Evolutionary conservation across 2,113 vertebrate species (phyloP), one percentile per base, ranked within the genome.

Genomic region (Oncorhynchus masou): DNA sequence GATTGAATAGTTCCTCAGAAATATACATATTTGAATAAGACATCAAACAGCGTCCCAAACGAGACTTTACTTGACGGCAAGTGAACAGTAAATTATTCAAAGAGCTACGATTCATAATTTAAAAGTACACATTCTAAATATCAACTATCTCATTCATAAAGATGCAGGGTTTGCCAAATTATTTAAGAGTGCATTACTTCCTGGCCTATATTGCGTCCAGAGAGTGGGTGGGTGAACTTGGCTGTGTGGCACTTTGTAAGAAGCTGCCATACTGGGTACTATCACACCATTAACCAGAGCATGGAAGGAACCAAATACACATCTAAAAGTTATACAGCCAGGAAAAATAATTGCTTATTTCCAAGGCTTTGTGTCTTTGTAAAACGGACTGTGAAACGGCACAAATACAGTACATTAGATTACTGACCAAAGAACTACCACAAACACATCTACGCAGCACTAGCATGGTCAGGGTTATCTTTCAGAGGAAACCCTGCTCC

Each of bases 61-160:
- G 6, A 15, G 67, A 31, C n/a, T 59, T 68, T 48, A 75, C 66
- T 80, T 64, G 45, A 70, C 68, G 54, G 76, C 24, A 59, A 76
- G 45, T 49, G 49, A n/a, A 75, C 16, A 19, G 19, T 76, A 59
- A 74, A 81, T 74, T 71, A 79, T 77, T 74, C 65, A 82, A 75
- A 74, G 19, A 20, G 15, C 25, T 51, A 15, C 29, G 24, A 60
- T 79, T 27, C 34, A 79, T 79, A 49, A 79, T 79, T 79, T 51
- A 70, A 8, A 67, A 74, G 68, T 74, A 39, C 68, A 54, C 27
- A 67, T 71, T 79, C 25, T 20, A 69, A 22, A 45, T 75, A 49
- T 60, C 45, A 25, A 25, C 67, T 79, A 79, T 27, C 74, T 51
- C 57, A 75, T 75, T 79, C 68, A 75, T 74, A 62, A 66, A 70